phyloP scores from a whole-genome alignment of 2,888 invertebrate genomes.

The Tipula helvola region DNA sequence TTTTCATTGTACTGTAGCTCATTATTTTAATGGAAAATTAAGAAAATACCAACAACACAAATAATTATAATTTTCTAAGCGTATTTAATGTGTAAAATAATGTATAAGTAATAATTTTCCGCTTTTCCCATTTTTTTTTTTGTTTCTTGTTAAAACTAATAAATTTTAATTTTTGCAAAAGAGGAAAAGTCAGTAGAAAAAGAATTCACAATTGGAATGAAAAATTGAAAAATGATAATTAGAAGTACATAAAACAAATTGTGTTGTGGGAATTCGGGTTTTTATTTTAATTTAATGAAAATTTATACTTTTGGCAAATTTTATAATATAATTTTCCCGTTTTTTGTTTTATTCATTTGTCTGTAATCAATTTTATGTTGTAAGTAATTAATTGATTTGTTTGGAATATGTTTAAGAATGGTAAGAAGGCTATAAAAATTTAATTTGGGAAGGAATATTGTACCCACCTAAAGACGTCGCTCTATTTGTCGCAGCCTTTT shows the following conservation, averaged over 20 bases:
- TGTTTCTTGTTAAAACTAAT: background rate
- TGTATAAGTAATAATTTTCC: background rate
- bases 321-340: background rate
- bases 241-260: background rate
- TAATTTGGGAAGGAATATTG: too few species aligned
- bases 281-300: background rate
- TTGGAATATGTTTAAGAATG: too few species aligned
- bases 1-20: background rate
- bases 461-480: too few species aligned
- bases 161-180: background rate
- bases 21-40: background rate
- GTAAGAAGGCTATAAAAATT: too few species aligned
- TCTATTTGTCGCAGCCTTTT: too few species aligned
- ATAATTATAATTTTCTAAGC: background rate
- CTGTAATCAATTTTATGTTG: background rate
- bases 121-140: background rate
- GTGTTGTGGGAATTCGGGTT: background rate
- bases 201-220: background rate
- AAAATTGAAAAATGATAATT: background rate
- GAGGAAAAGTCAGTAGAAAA: background rate
- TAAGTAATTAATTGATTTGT: background rate
- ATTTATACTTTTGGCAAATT: background rate
- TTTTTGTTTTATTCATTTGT: background rate
- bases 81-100: background rate
- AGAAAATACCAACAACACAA: background rate